Evolutionary conservation across 2,113 vertebrate genomes (phyloP).

Genomic region (Carollia perspicillata): DNA sequence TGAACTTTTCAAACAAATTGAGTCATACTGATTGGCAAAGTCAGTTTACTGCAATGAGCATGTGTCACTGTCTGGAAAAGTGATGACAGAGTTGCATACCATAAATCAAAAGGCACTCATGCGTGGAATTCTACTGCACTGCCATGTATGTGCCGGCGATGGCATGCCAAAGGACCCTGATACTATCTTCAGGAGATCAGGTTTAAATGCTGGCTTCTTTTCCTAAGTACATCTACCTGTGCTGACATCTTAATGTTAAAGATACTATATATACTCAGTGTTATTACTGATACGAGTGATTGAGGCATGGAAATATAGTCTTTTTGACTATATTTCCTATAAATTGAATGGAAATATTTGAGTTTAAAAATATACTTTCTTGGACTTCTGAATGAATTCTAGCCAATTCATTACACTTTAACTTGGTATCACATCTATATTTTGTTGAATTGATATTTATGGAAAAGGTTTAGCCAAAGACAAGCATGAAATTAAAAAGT

Average conservation of each 20-base stretch:
- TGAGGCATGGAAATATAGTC: neutral
- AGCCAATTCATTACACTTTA: constrained; percentile 77
- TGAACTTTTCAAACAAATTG: constrained; percentile 21
- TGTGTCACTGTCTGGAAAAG: neutral
- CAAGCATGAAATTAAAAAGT: constrained; percentile 87
- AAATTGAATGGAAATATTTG: constrained; percentile 44
- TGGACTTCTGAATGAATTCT: constrained; percentile 71
- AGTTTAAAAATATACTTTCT: constrained; percentile 58
- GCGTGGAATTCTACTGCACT: neutral
- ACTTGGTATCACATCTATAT: constrained; percentile 63
- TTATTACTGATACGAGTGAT: neutral
- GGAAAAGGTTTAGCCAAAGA: constrained; percentile 80
- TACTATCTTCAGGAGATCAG: neutral
- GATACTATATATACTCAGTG: neutral
- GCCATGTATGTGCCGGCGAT: neutral
- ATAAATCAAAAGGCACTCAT: neutral
- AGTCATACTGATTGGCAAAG: neutral
- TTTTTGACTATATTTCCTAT: constrained; percentile 49
- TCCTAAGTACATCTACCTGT: neutral
- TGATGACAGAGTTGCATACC: neutral
- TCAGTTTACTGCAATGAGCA: neutral
- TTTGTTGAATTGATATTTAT: constrained; percentile 81
- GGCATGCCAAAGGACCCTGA: neutral
- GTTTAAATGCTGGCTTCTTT: neutral
- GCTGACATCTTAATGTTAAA: neutral